A percentile compares a stretch with the other conserved stretches of the same genome.
Conservation (phyloP, 1,140 invertebrate species). For the Periplaneta americana region DNA sequence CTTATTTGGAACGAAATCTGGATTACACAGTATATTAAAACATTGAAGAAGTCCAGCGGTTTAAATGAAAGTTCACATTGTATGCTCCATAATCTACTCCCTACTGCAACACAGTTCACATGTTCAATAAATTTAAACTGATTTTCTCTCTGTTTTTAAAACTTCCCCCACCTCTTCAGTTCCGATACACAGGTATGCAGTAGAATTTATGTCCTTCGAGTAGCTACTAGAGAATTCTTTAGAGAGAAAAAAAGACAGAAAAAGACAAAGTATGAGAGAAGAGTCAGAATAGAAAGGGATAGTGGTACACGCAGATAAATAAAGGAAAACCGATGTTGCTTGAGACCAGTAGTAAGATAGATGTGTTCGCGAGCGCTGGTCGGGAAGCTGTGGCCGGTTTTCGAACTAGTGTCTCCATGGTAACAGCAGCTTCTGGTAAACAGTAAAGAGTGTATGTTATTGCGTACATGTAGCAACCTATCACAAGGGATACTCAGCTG, state of each 20-base stretch:
- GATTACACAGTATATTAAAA: no score
- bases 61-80: no score
- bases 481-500: not conserved
- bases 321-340: not conserved
- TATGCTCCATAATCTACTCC: no score
- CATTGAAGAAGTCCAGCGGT: no score
- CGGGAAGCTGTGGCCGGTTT: not conserved
- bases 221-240: not conserved
- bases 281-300: not conserved
- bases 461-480: not conserved
- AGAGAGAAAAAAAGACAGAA: not conserved
- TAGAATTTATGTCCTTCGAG: not conserved
- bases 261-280: not conserved
- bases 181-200: not conserved
- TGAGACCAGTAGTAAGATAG: not conserved
- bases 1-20: no score
- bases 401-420: not conserved
- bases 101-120: not conserved
- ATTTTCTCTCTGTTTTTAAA: no score
- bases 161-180: not conserved
- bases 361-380: not conserved
- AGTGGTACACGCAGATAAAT: not conserved
- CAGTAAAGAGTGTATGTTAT: not conserved
- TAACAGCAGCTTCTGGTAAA: not conserved
- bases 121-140: no score